Conservation (phyloP, 2,113 vertebrate genomes). For the Vulpes lagopus region DNA sequence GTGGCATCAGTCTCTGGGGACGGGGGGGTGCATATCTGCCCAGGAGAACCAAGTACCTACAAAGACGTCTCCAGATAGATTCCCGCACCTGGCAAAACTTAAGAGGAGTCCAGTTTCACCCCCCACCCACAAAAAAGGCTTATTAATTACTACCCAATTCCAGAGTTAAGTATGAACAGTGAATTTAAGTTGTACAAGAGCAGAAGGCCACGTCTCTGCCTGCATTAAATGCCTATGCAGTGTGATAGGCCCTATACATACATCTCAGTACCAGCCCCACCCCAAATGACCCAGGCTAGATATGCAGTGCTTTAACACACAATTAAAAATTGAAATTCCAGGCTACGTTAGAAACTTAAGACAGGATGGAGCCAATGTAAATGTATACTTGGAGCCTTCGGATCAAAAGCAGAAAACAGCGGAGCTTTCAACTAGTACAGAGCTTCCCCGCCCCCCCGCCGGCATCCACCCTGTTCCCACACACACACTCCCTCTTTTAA, state of each 20-base stretch:
- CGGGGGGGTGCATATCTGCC: rapidly evolving
- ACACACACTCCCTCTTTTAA: background rate
- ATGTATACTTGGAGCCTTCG: background rate
- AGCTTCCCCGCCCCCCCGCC: background rate
- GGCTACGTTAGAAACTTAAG: background rate
- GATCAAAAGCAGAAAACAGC: background rate
- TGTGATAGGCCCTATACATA: background rate
- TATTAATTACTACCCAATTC: background rate
- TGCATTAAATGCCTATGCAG: background rate
- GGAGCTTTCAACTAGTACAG: background rate
- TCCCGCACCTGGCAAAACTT: background rate
- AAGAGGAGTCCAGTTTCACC: background rate
- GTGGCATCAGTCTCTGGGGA: background rate
- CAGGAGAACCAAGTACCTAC: background rate
- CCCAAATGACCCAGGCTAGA: background rate
- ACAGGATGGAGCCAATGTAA: background rate
- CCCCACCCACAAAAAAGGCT: background rate
- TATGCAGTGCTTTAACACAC: background rate
- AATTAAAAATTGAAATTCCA: background rate
- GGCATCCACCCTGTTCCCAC: background rate
- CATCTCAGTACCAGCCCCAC: background rate
- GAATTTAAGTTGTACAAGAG: background rate
- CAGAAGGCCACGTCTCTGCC: background rate
- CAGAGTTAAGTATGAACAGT: background rate
- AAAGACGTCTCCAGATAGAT: background rate